Base-by-base conservation (phyloP, 2,888 invertebrate genomes). In the Chelonus formosanus region DNA sequence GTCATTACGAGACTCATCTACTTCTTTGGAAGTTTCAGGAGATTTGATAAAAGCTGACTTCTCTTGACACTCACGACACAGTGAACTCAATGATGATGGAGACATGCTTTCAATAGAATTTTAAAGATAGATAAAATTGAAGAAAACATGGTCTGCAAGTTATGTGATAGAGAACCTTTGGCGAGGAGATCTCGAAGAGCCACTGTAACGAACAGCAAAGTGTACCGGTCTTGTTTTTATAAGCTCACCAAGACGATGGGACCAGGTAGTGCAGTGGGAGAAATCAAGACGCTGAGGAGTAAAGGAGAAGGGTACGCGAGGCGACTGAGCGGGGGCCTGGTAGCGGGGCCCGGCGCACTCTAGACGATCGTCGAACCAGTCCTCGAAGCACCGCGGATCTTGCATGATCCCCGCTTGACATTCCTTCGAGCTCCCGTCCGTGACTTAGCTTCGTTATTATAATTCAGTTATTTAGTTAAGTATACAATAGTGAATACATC, bases 161-260 rank as follows among this genome's bases (percentile, higher is more conserved):
- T 52, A 52, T 6, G 34, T 20, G 4, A 8, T 3, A 47, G 31
- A 43, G 43, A 7, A 56, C 44, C 56, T 10, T 58, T 47, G 57
- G 44, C 57, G 65, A 71, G 50, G 31, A 61, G 66, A 68, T 54
- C 59, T 60, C 20, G 20, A 80, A 76, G 80, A 82, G 82, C 83
- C 82, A 82, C 83, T 78, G 83, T 79, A 80, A 81, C 80, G 81
- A 81, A 76, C 78, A 77, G 73, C 79, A 78, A 80, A 82, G 82
- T 83, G 82, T 82, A 83, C 81, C 82, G 81, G 84, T 84, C 84
- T 83, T 83, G 83, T 84, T 84, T 83, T 83, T 84, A 81, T 82
- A 83, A 80, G 81, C 80, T 79, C 78, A 75, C 78, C 80, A 76
- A 79, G 81, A 78, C 80, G 78, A 75, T 75, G 77, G 74, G 74